Evolutionary conservation across 2,888 invertebrate genomes (phyloP).

Genomic region (Rhamphomyia laevipes): DNA sequence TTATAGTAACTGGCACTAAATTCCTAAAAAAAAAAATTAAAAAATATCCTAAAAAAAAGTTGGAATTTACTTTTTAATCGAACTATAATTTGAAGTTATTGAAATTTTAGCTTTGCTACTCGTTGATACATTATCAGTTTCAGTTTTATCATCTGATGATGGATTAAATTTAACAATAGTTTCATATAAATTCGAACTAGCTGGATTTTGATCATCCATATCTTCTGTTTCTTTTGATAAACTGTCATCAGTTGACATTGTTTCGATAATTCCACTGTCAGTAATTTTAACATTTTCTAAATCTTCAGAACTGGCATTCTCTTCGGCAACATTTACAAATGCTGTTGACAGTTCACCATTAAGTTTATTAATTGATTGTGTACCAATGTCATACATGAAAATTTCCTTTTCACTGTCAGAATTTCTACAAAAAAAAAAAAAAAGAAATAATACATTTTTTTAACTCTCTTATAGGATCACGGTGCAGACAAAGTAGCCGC

Average conservation of each 20-base stretch:
- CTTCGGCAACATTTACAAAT: constrained; percentile 78
- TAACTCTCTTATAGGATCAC: no score
- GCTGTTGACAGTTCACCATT: constrained; percentile 72
- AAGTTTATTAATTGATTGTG: constrained; percentile 62
- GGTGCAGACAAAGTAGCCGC: no score
- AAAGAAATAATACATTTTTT: neutral
- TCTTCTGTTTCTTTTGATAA: neutral
- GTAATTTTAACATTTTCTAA: constrained; percentile 46
- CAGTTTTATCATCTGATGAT: constrained; percentile 10
- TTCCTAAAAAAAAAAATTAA: neutral
- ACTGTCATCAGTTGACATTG: constrained; percentile 9
- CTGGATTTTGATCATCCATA: constrained; percentile 15
- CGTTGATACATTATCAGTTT: constrained; percentile 17
- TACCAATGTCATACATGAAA: constrained; percentile 73
- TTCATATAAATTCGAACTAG: constrained; percentile 19
- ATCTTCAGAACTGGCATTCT: constrained; percentile 59
- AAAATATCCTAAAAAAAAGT: neutral
- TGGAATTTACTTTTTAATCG: neutral
- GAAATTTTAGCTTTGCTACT: constrained; percentile 13
- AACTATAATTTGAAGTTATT: no score
- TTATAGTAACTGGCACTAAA: neutral
- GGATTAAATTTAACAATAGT: constrained; percentile 11
- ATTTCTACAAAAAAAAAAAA: constrained; percentile 19
- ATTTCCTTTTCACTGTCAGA: constrained; percentile 55
- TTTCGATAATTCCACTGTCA: constrained; percentile 36